Conservation (phyloP, 1,140 invertebrate species). For the Penaeus chinensis region DNA sequence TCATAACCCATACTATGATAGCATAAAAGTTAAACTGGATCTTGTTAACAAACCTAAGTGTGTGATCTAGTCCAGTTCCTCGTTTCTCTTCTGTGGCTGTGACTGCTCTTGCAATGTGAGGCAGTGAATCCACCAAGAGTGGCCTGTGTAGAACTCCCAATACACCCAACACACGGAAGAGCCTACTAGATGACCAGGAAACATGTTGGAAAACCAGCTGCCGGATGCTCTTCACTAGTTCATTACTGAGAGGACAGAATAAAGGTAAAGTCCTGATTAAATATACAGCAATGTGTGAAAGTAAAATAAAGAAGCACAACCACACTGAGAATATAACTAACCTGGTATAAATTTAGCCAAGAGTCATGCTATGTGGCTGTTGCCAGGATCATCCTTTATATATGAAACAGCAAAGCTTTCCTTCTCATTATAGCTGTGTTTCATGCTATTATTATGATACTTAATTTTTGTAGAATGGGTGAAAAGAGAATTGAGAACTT, state of each 20-base stretch:
- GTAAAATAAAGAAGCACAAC: no score
- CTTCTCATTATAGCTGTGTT: no score
- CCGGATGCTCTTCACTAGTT: slow-evolving; percentile 32
- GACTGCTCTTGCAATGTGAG: slow-evolving; percentile 45
- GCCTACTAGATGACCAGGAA: slow-evolving; percentile 48
- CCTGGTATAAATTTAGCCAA: no score
- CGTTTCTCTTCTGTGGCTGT: slow-evolving; percentile 57
- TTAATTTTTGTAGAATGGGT: no score
- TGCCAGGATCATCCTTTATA: no score
- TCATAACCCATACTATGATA: no score
- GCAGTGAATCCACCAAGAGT: slow-evolving; percentile 48
- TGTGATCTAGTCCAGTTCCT: slow-evolving; percentile 55
- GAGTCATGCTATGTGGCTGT: no score
- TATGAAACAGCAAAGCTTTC: no score
- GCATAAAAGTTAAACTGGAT: no score
- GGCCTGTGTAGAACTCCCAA: slow-evolving; percentile 35
- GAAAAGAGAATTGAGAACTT: no score
- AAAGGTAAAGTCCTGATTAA: background rate
- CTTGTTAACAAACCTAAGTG: slow-evolving; percentile 36
- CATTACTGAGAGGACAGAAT: slow-evolving; percentile 20
- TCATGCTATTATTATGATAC: no score
- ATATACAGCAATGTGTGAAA: background rate
- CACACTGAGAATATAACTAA: no score
- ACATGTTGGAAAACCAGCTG: slow-evolving; percentile 50
- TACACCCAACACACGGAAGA: slow-evolving; percentile 53